Evolutionary conservation across 92 coral and sea anemone genomes (phyloP).

Genomic region (Bergia sp.): DNA sequence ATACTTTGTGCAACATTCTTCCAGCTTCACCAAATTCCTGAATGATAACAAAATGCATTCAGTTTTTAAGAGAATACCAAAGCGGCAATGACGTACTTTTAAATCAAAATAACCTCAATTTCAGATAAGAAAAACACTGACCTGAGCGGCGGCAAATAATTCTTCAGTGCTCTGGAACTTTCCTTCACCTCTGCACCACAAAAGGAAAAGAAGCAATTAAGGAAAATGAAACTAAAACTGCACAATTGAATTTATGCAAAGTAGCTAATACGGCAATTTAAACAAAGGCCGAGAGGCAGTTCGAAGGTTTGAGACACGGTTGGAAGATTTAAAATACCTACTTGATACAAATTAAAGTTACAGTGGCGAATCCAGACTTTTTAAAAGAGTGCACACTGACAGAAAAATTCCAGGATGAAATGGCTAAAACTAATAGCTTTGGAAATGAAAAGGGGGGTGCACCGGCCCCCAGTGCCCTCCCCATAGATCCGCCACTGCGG

Average conservation of each 20-base stretch:
- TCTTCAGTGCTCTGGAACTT: slow-evolving; percentile 78
- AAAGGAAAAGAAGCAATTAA: background rate
- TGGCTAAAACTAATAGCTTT: too few relatives aligned
- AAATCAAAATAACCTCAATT: background rate
- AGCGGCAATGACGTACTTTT: background rate
- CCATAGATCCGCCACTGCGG: too few relatives aligned
- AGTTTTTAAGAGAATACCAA: background rate
- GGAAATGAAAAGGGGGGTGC: too few relatives aligned
- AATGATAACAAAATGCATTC: background rate
- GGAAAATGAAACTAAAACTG: too few relatives aligned
- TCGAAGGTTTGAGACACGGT: background rate
- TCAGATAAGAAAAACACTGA: slow-evolving; percentile 13
- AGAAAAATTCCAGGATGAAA: too few relatives aligned
- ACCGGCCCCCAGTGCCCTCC: too few relatives aligned
- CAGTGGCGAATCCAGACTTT: too few relatives aligned
- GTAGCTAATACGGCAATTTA: too few relatives aligned
- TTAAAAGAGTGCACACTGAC: too few relatives aligned
- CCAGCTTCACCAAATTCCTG: slow-evolving; percentile 93
- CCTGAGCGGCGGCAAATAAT: slow-evolving; percentile 87
- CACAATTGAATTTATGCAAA: too few relatives aligned
- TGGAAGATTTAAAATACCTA: background rate
- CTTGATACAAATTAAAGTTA: background rate
- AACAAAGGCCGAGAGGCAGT: too few relatives aligned
- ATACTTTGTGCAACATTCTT: slow-evolving; percentile 76
- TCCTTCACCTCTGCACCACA: slow-evolving; percentile 80